These are phyloP conservation scores for Bombyx mandarina DNA, from an alignment of 1,140 invertebrate genomes.

Conservation along the genomic window DNA sequence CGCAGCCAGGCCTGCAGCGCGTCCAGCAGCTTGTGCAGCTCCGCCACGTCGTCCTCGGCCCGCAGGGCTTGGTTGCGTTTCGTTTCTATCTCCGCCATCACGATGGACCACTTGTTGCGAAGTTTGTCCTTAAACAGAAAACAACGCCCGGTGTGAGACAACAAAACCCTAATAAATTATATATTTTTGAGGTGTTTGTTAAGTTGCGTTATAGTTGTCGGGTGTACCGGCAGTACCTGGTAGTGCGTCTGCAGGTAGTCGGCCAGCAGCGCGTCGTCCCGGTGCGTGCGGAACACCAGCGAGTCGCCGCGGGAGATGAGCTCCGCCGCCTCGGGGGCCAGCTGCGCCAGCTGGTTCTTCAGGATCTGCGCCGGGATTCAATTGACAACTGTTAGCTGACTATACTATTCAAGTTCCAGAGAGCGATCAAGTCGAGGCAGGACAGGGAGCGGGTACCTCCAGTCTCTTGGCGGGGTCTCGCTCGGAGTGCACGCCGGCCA, in stretches of 20 bases:
- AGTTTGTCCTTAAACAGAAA: slow-evolving; percentile 60
- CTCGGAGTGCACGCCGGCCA: slow-evolving; percentile 76
- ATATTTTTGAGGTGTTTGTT: not conserved
- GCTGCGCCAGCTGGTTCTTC: slow-evolving; percentile 74
- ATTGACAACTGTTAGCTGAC: not conserved
- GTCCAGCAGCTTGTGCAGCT: slow-evolving; percentile 60
- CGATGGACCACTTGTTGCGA: slow-evolving; percentile 76
- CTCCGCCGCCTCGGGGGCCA: slow-evolving; percentile 84
- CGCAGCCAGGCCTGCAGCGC: slow-evolving; percentile 25
- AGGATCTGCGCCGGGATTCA: slow-evolving; percentile 62
- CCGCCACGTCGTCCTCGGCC: slow-evolving; percentile 72
- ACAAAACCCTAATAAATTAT: too few relatives aligned
- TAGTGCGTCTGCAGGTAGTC: slow-evolving; percentile 72
- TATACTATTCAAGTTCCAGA: not conserved
- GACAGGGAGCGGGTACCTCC: slow-evolving; percentile 62
- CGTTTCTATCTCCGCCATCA: slow-evolving; percentile 77
- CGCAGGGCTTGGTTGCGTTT: slow-evolving; percentile 70
- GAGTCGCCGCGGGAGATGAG: slow-evolving; percentile 85
- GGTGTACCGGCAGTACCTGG: slow-evolving; percentile 44
- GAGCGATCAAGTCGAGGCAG: not conserved
- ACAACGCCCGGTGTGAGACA: not conserved
- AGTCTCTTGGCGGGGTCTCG: slow-evolving; percentile 76
- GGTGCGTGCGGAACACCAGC: slow-evolving; percentile 73
- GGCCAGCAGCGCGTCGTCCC: slow-evolving; percentile 69
- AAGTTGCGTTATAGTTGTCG: not conserved